Evolutionary conservation across 30 jellyfish, hydroid and myxozoan genomes (phyloP).

Genomic region (Morbakka virulenta): DNA sequence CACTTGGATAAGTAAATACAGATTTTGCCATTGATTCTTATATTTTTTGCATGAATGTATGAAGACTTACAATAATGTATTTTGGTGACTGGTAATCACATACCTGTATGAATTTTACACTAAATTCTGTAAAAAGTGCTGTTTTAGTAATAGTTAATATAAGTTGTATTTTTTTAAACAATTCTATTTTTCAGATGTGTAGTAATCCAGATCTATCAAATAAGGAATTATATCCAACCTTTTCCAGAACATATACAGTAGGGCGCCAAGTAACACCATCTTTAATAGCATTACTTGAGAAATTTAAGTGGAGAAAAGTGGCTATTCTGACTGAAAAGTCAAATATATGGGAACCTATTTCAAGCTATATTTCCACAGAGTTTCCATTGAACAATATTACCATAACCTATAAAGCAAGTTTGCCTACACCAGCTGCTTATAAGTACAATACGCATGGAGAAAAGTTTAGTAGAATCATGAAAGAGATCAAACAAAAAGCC

Average conservation of each 20-base stretch:
- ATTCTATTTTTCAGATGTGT: constrained; percentile 85
- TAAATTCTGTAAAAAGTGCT: too few relatives aligned
- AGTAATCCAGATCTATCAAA: constrained; percentile 64
- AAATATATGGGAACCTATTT: constrained; percentile 48
- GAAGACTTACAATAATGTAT: too few relatives aligned
- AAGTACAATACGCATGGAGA: constrained; percentile 40
- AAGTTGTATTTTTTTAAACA: too few relatives aligned
- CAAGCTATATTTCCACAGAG: constrained; percentile 53
- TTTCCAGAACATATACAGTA: constrained; percentile 90
- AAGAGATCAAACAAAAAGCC: constrained; percentile 45
- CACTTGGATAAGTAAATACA: too few relatives aligned
- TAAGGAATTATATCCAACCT: constrained; percentile 65
- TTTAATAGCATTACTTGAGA: constrained; percentile 55
- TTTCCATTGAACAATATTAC: constrained; percentile 43
- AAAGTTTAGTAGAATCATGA: constrained; percentile 50
- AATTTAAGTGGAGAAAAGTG: constrained; percentile 78
- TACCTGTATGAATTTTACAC: too few relatives aligned
- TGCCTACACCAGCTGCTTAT: constrained; percentile 81
- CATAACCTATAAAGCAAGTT: constrained; percentile 7
- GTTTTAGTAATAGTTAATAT: too few relatives aligned
- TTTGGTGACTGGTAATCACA: too few relatives aligned
- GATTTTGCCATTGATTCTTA: too few relatives aligned
- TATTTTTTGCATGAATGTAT: too few relatives aligned
- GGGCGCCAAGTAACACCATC: constrained; percentile 93
- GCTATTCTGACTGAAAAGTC: constrained; percentile 74